phyloP scores from a whole-genome alignment of 2,113 vertebrate genomes.

The Vimba vimba region DNA sequence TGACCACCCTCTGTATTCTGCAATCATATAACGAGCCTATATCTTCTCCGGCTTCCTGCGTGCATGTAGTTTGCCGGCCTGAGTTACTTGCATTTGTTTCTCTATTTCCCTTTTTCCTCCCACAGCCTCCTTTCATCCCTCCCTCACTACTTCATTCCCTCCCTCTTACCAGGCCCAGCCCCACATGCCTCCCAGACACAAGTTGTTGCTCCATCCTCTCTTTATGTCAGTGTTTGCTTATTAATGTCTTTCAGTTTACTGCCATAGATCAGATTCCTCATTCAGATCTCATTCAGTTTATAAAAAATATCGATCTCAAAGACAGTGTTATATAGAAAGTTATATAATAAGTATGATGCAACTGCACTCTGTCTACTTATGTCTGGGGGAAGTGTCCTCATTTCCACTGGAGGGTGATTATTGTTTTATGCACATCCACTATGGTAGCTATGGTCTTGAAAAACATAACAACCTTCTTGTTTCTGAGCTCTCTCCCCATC shows the following conservation, averaged over 20 bases:
- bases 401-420: not conserved
- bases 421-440: not conserved
- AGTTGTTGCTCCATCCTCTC: not conserved
- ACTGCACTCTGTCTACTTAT: not conserved
- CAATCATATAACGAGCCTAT: conserved; percentile 51
- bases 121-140: conserved; percentile 50
- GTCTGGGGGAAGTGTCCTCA: not conserved
- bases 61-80: conserved; percentile 45
- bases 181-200: not conserved
- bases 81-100: conserved; percentile 62
- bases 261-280: not conserved
- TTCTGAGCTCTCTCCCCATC: not conserved
- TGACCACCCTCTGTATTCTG: conserved; percentile 57
- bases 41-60: conserved; percentile 60
- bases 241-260: not conserved
- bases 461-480: not conserved
- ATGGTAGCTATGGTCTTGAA: not conserved
- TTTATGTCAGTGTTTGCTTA: not conserved
- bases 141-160: conserved; percentile 56
- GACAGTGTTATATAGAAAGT: not conserved
- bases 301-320: not conserved
- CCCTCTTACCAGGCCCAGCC: conserved; percentile 51
- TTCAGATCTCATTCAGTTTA: not conserved
- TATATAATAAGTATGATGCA: not conserved
- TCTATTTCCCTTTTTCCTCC: conserved; percentile 61